Evolutionary conservation across 2,797 vertebrate species (phyloP).

Genomic region (Sitta carolinensis): DNA sequence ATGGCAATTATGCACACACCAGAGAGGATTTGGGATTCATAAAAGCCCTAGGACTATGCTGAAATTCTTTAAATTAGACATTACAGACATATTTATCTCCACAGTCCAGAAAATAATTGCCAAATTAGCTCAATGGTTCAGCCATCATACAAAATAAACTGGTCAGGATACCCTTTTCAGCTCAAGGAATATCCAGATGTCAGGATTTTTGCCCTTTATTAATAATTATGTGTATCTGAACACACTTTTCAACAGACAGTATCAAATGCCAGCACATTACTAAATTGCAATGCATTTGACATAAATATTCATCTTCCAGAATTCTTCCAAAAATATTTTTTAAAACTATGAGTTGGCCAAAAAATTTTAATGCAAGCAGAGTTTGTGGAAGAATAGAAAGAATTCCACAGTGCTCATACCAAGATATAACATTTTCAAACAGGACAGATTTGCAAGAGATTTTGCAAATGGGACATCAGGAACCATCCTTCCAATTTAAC

Average conservation of each 20-base stretch:
- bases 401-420: not conserved
- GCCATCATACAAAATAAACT: not conserved
- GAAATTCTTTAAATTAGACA: not conserved
- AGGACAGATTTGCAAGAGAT: not conserved
- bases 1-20: not conserved
- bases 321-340: not conserved
- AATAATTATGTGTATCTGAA: not conserved
- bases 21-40: not conserved
- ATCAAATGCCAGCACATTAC: not conserved
- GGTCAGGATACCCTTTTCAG: not conserved
- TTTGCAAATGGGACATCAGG: not conserved
- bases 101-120: not conserved
- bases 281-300: not conserved
- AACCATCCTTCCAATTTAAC: not conserved
- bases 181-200: not conserved
- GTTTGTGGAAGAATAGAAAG: not conserved
- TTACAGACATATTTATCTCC: not conserved
- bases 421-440: not conserved
- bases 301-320: not conserved
- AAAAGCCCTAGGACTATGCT: not conserved
- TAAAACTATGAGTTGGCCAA: not conserved
- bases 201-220: not conserved
- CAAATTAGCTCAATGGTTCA: not conserved
- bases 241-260: not conserved
- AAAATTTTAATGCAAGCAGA: not conserved